These are phyloP conservation scores for Heliconius sara DNA, from an alignment of 2,888 invertebrate genomes.

Conservation along the genomic window DNA sequence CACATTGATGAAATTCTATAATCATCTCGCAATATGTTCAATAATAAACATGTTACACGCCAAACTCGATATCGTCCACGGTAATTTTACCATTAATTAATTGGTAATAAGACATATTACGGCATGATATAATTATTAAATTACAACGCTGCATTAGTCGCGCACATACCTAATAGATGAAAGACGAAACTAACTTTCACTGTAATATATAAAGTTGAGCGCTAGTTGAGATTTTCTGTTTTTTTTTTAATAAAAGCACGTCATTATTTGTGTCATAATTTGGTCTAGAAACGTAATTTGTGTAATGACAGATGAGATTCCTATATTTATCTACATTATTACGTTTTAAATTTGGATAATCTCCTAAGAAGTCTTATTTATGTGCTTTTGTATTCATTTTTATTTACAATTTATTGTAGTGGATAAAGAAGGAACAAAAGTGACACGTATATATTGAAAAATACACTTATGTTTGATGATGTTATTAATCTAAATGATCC, in stretches of 20 bases:
- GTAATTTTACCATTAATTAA: constrained; percentile 31
- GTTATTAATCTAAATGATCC: too few relatives aligned
- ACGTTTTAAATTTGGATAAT: too few relatives aligned
- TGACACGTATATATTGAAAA: too few relatives aligned
- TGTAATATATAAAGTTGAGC: constrained; percentile 7
- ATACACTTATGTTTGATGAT: too few relatives aligned
- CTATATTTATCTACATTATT: background rate
- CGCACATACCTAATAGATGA: constrained; percentile 32
- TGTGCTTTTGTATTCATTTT: background rate
- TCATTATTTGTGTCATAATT: background rate
- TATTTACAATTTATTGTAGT: too few relatives aligned
- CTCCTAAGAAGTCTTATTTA: background rate
- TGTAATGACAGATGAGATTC: background rate
- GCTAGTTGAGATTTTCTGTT: background rate
- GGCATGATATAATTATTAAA: constrained; percentile 26
- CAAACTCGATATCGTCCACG: constrained; percentile 19
- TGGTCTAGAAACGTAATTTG: background rate
- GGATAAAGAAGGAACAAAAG: too few relatives aligned
- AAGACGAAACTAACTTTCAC: constrained; percentile 33
- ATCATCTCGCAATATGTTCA: constrained; percentile 28
- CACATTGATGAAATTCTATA: constrained; percentile 38
- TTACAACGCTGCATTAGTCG: constrained; percentile 27
- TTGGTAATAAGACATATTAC: constrained; percentile 22
- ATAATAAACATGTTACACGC: constrained; percentile 11
- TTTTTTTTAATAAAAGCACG: background rate